Percentiles rank a stretch among this genome's conserved stretches.
Conservation (phyloP, 2,888 invertebrate species). For the Drosophila longiperda region DNA sequence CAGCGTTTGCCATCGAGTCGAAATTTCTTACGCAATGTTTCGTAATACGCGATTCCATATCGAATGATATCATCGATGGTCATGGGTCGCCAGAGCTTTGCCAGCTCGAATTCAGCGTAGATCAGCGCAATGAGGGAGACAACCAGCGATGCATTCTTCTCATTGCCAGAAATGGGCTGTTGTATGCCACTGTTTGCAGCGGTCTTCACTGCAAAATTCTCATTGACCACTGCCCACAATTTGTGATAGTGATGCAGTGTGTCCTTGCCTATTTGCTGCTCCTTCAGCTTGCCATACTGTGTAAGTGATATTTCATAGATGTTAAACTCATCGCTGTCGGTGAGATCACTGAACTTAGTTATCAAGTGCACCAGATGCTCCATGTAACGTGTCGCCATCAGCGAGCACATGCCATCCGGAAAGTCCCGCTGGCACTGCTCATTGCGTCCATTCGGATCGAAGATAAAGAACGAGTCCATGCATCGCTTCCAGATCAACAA, state of each 20-base stretch:
- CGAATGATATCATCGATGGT: conserved; percentile 86
- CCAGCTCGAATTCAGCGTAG: conserved; percentile 88
- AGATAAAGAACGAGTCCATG: conserved; percentile 86
- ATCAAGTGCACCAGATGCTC: conserved; percentile 83
- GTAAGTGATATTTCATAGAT: conserved; percentile 79
- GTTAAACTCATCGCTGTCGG: conserved; percentile 67
- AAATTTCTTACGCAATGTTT: conserved; percentile 70
- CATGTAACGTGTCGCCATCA: conserved; percentile 81
- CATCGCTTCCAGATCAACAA: conserved; percentile 86
- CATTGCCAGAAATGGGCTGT: conserved; percentile 67
- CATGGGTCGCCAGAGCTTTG: conserved; percentile 88
- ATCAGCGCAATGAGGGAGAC: conserved; percentile 87
- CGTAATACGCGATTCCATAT: conserved; percentile 77
- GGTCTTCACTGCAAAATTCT: conserved; percentile 80
- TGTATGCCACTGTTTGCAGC: conserved; percentile 80
- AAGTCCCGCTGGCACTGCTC: conserved; percentile 75
- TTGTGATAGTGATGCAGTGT: conserved; percentile 59
- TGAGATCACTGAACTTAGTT: conserved; percentile 71
- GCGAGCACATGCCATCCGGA: conserved; percentile 86
- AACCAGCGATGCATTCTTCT: conserved; percentile 87
- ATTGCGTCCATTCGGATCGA: conserved; percentile 86
- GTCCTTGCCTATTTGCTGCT: conserved; percentile 38
- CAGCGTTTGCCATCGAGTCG: conserved; percentile 73
- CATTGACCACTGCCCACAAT: conserved; percentile 80
- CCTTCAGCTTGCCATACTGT: conserved; percentile 76